Evolutionary conservation across 2,113 vertebrate species (phyloP), one percentile per base, ranked within the genome.

Genomic region (Thymallus thymallus): DNA sequence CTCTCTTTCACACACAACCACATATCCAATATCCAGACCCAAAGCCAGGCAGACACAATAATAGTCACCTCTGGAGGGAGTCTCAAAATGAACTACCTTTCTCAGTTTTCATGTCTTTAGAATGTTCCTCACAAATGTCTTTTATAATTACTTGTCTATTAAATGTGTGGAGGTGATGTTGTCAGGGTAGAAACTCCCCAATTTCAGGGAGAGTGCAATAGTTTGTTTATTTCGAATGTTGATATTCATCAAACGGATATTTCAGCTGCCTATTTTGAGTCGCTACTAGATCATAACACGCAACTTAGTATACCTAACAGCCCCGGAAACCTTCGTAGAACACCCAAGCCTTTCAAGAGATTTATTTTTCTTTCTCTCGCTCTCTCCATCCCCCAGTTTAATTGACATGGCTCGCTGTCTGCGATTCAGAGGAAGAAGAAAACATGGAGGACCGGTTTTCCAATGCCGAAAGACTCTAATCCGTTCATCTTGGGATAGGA

Each of bases 401-500:
- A 55, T 20, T 55, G 51, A 55, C 51, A 55, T 51, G 51, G 51
- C 51, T 14, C 3, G 18, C 45, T 48, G 45, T 48, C 45, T 48
- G 45, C 18, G 51, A 24, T 48, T 35, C 10, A 23, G 56, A 72
- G 35, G 30, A 32, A 32, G 12, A 6, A 22, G 20, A 45, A 10
- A 41, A n/a, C 7, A 14, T 41, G 56, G n/a, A 7, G 22, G 58
- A 61, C 84, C 75, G 63, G 67, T 41, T 41, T 10, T 41, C 35
- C 32, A 7, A 6, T 68, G 18, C 72, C 76, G 82, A 84, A 24
- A 64, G 26, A 77, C 74, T 76, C 24, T 45, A 0, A 79, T 83
- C 56, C 79, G 77, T 76, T 86, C 84, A 84, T 74, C 69, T 73
- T 23, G 60, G 24, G 16, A 4, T 60, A 71, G 65, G 75, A 72